Evolutionary conservation across 35 echinoderm and acorn worm species (phyloP).

Genomic region (Apostichopus californicus): DNA sequence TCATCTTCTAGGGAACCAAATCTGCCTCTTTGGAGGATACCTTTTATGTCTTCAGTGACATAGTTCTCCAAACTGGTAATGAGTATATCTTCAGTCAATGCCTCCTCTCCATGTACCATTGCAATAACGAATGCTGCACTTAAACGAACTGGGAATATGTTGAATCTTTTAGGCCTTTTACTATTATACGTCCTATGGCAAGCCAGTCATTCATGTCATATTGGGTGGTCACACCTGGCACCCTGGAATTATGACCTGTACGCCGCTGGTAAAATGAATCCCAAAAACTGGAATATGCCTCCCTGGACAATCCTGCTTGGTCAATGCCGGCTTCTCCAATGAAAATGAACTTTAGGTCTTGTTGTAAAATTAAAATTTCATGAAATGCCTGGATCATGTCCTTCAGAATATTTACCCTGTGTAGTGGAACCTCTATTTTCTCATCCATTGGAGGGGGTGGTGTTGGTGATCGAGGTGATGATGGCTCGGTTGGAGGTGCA

Average conservation of each 20-base stretch:
- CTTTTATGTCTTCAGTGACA: neutral
- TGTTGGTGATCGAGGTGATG: neutral
- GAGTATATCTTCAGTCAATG: slow-evolving; percentile 15
- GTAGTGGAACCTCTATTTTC: neutral
- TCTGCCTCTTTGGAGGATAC: neutral
- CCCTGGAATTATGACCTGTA: neutral
- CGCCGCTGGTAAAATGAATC: neutral
- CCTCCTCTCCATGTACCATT: slow-evolving; percentile 29
- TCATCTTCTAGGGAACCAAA: neutral
- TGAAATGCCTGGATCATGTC: neutral
- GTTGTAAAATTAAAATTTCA: neutral
- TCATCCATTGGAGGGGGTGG: neutral
- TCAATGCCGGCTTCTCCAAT: neutral
- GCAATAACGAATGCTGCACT: slow-evolving; percentile 41
- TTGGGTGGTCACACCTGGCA: neutral
- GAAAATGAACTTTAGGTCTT: neutral
- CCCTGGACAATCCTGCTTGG: neutral
- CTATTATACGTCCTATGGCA: slow-evolving; percentile 46
- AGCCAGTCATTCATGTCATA: slow-evolving; percentile 39
- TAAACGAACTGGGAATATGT: slow-evolving; percentile 43
- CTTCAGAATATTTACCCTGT: neutral
- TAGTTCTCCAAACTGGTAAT: neutral
- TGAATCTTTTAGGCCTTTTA: slow-evolving; percentile 45
- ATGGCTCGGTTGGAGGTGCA: too few species aligned
- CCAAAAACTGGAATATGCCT: neutral